Evolutionary conservation across 2,113 vertebrate genomes (phyloP), one percentile per base, ranked within the genome.

Genomic region (Rhinoderma darwinii): DNA sequence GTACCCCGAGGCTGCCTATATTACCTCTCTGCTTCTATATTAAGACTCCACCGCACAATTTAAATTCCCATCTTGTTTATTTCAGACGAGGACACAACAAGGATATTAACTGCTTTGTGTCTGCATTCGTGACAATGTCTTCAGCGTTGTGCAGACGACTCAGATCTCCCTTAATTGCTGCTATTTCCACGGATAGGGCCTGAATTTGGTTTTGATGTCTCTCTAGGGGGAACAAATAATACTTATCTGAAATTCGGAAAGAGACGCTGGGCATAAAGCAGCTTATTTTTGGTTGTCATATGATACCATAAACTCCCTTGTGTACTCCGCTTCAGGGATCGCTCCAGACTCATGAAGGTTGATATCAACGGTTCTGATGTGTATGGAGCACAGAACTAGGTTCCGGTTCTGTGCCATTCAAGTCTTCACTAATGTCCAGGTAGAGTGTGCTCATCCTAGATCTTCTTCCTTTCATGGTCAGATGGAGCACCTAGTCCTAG

Each of bases 1-100:
- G 75, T 56, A 87, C 68, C 77, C 85, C 32, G 37, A 18, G 77
- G 85, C 85, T 74, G 85, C 50, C 78, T 73, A 79, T 30, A 82
- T 73, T 74, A 59, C 50, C 35, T 87, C 7, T 72, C 66, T 27
- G 35, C n/a, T 30, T 61, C 85, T 87, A 87, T 87, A 82, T 87
- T 74, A 74, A 82, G 85, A 44, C 35, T 61, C 78, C 56, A 39
- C 66, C 35, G 22, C 37, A 44, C 59, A 47, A 74, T 86, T 79
- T 87, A 47, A 82, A 41, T 74, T 9, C 17, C 20, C 66, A 41
- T 43, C 73, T 87, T 76, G 39, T 76, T 76, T 84, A 75, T 72
- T 56, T 73, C 77, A 44, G 47, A 27, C 9, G 32, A 81, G 56
- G 77, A 41, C 47, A 56, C 37, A 61, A 56, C 37, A 84, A 84